phyloP scores from a whole-genome alignment of 2,113 vertebrate species.

The Ciconia boyciana region DNA sequence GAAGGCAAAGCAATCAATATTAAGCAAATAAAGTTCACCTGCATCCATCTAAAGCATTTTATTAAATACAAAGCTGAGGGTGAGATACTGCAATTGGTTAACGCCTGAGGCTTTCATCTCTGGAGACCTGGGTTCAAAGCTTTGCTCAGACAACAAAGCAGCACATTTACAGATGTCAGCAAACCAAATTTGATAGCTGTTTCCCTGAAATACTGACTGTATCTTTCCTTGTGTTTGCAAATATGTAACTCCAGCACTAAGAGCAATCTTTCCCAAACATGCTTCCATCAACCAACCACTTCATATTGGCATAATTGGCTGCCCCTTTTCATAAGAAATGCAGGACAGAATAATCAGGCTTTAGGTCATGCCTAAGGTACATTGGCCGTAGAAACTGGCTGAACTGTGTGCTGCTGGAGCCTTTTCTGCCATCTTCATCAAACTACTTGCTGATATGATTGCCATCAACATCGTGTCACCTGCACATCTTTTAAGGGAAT shows the following conservation, averaged over 20 bases:
- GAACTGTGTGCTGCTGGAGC: background rate
- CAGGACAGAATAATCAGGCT: background rate
- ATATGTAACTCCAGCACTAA: background rate
- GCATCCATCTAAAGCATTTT: constrained; percentile 1
- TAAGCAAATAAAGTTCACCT: constrained; percentile 7
- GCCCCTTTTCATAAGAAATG: background rate
- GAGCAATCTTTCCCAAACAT: background rate
- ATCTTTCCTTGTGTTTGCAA: background rate
- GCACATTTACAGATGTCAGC: background rate
- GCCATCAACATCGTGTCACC: background rate
- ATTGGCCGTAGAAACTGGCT: background rate
- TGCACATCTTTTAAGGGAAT: background rate
- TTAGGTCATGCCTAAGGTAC: background rate
- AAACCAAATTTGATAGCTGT: background rate
- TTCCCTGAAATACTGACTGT: background rate
- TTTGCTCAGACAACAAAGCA: background rate
- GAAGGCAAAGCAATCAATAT: constrained; percentile 1
- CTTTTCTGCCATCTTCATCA: background rate
- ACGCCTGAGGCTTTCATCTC: background rate
- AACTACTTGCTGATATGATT: background rate
- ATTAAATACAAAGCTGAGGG: background rate
- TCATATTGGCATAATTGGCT: background rate
- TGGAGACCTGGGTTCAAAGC: background rate
- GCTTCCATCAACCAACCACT: background rate
- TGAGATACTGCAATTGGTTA: background rate